Base-by-base conservation (phyloP, 2,113 vertebrate genomes). In the Silurus asotus region DNA sequence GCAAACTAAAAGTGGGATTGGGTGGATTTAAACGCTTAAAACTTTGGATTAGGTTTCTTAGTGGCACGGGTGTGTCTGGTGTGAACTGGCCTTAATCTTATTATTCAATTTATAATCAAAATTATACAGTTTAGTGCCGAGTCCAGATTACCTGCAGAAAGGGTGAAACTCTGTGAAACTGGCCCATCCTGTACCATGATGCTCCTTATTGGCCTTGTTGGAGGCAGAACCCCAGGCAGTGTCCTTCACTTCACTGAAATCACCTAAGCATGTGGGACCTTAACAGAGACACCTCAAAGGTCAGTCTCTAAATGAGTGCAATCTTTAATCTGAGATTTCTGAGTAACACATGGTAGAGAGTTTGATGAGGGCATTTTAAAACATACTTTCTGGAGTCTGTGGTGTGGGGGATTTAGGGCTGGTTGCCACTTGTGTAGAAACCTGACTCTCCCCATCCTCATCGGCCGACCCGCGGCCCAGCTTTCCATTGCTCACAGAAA, bases 151-250 rank as follows among this genome's bases (percentile, higher is more conserved):
- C 98, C 97, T 96, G 88, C 96, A 96, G 91, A 97, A 97, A 14
- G 97, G 96, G 91, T 98, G 97, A 91, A 98, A 98, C 93, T 97
- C 96, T 0, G 96, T 95, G 86, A 99, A 99, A 88, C 94, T 96
- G 82, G 97, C 97, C 98, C 97, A 98, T 82, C 96, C 96, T 20
- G 95, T 95, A 79, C 94, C 95, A 86, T 96, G 95, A 0, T 92
- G 85, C 9, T 93, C 61, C 0, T 90, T 64, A 13, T 64, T 70
- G 23, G 90, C 85, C 65, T 88, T 86, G 62, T 87, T 81, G 0
- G 92, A 86, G 0, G 87, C 19, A 0, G 92, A 93, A 6, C 95
- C 95, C 97, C 97, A 98, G 6, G 94, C 94, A 0, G 93, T 92
- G 5, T 87, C 94, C 0, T 89, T 94, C 0, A 95, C 94, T 49